phyloP scores from a whole-genome alignment of 2,888 invertebrate species.

The Heliconius hortense region DNA sequence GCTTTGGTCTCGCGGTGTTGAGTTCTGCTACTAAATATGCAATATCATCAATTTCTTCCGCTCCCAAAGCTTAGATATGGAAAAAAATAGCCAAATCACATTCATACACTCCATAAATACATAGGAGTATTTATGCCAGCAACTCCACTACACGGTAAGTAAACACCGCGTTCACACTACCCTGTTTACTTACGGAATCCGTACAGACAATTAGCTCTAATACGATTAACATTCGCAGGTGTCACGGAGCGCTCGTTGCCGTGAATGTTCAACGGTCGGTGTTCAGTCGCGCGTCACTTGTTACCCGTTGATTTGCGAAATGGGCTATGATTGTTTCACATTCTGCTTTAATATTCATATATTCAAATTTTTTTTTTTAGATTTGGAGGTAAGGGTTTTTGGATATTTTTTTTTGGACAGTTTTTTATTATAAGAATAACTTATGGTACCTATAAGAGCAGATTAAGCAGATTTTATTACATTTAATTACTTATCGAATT shows the following conservation, averaged over 20 bases:
- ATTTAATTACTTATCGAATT: not conserved
- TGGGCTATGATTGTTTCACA: conserved; percentile 42
- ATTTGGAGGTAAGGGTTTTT: not conserved
- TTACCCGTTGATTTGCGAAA: conserved; percentile 41
- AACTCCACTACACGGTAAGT: conserved; percentile 52
- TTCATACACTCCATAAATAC: not conserved
- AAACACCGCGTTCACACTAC: conserved; percentile 56
- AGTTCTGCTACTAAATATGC: too few species aligned
- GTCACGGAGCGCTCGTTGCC: conserved; percentile 55
- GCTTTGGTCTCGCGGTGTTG: too few species aligned
- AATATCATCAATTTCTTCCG: too few species aligned
- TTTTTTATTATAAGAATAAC: not conserved
- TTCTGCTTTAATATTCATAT: not conserved
- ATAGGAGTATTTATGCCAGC: not conserved
- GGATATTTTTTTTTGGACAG: not conserved
- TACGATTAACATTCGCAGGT: conserved; percentile 75
- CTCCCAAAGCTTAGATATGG: not conserved
- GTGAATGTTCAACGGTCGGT: conserved; percentile 44
- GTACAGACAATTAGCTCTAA: conserved; percentile 79
- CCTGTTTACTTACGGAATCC: conserved; percentile 79
- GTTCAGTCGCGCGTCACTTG: conserved; percentile 44
- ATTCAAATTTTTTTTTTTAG: not conserved
- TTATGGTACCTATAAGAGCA: too few species aligned
- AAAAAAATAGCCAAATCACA: not conserved
- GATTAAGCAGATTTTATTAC: not conserved